Percentiles rank a stretch among this genome's conserved stretches.
Conservation (phyloP, 2,113 vertebrate species). For the Ceyx melanurus region DNA sequence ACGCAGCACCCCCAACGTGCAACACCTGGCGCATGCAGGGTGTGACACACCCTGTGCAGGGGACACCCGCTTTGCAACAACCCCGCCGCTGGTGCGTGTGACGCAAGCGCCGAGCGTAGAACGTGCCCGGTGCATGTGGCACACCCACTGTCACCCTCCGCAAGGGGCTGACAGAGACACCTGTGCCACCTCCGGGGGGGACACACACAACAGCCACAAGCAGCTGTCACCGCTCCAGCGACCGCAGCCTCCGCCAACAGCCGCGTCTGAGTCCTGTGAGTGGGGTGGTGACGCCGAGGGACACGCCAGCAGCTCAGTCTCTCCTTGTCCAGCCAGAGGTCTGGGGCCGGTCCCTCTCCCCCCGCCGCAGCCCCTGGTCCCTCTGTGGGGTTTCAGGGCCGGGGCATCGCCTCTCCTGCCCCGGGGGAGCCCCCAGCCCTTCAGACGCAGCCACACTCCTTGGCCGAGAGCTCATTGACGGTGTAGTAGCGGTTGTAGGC, state of each 20-base stretch:
- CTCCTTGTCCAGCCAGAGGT: neutral
- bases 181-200: fast-evolving
- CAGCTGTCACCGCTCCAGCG: fast-evolving
- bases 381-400: neutral
- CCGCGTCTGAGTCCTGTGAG: neutral
- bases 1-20: neutral
- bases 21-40: fast-evolving
- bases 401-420: neutral
- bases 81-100: fast-evolving
- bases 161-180: neutral
- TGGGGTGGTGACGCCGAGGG: fast-evolving
- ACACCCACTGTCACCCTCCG: neutral
- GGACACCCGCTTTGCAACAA: fast-evolving
- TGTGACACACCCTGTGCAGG: fast-evolving
- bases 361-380: neutral
- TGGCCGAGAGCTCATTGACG: conserved; percentile 89
- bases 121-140: fast-evolving
- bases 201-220: neutral
- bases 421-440: neutral
- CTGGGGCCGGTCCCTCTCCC: neutral
- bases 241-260: fast-evolving
- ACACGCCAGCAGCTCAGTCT: fast-evolving
- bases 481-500: conserved; percentile 86
- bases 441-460: conserved; percentile 93
- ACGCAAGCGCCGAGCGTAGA: fast-evolving